Percentiles rank a stretch among this genome's conserved stretches.
phyloP scores from a whole-genome alignment of 2,888 invertebrate genomes.

The Masnerella sp. region DNA sequence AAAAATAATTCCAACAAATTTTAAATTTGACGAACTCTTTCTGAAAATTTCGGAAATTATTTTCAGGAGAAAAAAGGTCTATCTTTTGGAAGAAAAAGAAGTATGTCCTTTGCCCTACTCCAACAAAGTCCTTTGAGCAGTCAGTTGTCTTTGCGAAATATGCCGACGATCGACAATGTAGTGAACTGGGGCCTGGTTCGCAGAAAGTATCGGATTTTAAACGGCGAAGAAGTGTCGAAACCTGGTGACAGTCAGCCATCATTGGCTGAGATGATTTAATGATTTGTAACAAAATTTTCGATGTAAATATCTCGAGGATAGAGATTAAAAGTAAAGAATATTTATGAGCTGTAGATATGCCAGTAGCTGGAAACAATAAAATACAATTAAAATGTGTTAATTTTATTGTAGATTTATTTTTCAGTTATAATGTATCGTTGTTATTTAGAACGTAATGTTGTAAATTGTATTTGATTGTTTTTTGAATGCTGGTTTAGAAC shows the following conservation, averaged over 20 bases:
- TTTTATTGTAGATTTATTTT: no score
- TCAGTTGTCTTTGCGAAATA: slow-evolving; percentile 70
- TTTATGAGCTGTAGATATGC: slow-evolving; percentile 16
- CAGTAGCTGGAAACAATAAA: no score
- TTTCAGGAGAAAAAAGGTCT: slow-evolving; percentile 73
- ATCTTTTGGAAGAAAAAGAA: slow-evolving; percentile 67
- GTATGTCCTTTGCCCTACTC: slow-evolving; percentile 67
- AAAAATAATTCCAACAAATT: background rate
- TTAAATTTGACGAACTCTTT: no score
- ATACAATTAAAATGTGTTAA: no score
- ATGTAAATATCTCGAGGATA: slow-evolving; percentile 32
- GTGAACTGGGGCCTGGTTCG: slow-evolving; percentile 79
- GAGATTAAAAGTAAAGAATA: slow-evolving; percentile 24
- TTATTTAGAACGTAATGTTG: no score
- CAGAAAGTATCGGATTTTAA: slow-evolving; percentile 77
- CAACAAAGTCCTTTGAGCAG: slow-evolving; percentile 73
- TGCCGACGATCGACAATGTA: slow-evolving; percentile 76
- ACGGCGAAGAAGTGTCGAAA: slow-evolving; percentile 73
- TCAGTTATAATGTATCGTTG: no score
- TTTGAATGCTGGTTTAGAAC: no score
- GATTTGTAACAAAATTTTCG: background rate
- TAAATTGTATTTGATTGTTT: no score
- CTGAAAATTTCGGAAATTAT: no score
- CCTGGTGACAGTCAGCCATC: slow-evolving; percentile 52
- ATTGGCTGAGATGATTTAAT: slow-evolving; percentile 40